Base-by-base conservation (phyloP, 2,797 vertebrate genomes). In the Myripristis jacobus region DNA sequence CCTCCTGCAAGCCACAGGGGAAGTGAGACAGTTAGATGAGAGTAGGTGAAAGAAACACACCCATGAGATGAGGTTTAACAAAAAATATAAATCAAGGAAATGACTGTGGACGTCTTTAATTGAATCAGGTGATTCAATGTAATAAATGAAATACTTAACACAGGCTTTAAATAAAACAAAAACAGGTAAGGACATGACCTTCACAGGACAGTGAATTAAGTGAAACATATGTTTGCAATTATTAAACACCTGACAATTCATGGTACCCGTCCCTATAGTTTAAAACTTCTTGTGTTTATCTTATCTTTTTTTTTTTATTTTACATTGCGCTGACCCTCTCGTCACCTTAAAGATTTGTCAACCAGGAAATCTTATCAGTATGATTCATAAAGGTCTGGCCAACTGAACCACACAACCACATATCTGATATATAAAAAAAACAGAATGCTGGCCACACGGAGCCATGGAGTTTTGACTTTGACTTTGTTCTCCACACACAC, bases 331-430 rank as follows among this genome's bases (percentile, higher is more conserved):
- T 53, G 60, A 12, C 29, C 31, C 21, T 66, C 21, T 18, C 6
- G 15, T 58, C 36, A 44, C 8, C 29, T 72, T 24, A 53, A 67
- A 68, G n/a, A 15, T 73, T 43, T 67, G 29, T 67, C 56, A 85
- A 62, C 22, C 51, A 82, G 22, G 19, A 36, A 51, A 44, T 80
- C 44, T 50, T 31, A 68, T 63, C 61, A 65, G 38, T 12, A 3
- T 66, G 61, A 80, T 22, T 80, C 73, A 81, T 56, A 62, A 81
- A 87, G 50, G 63, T 83, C 50, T 58, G 44, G 31, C 38, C 52
- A 73, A 81, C 19, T 80, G 64, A 86, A 70, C 66, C 62, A 64
- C 25, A 66, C 38, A 25, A 6, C 44, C 25, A 64, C 53, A 64
- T 29, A 24, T 51, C 47, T 55, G 63, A 77, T 50, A 75, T 77